Evolutionary conservation across 2,888 invertebrate species (phyloP).

Genomic region (Venusia cambrica): DNA sequence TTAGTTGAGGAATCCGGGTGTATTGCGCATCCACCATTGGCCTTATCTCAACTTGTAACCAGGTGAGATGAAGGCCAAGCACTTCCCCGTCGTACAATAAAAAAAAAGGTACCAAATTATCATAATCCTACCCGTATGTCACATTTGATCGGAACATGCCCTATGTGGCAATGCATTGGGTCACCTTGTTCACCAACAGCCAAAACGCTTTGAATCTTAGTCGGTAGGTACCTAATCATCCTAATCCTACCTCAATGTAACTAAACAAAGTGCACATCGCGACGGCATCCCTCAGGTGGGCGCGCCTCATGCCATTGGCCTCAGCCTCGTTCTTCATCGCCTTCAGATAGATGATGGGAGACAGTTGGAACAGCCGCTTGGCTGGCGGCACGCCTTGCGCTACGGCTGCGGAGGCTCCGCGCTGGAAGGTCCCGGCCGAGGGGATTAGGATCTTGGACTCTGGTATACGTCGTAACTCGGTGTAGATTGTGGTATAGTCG

Average conservation of each 20-base stretch:
- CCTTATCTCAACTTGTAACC: no score
- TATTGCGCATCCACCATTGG: no score
- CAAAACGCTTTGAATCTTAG: no score
- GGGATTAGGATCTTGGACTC: slow-evolving; percentile 85
- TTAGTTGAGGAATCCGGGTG: no score
- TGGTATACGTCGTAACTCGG: slow-evolving; percentile 84
- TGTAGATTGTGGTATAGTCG: slow-evolving; percentile 86
- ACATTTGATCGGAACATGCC: no score
- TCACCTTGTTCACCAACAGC: no score
- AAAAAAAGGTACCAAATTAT: no score
- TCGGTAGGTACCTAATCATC: no score
- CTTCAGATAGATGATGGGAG: slow-evolving; percentile 92
- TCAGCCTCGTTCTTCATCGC: slow-evolving; percentile 93
- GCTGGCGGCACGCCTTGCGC: slow-evolving; percentile 80
- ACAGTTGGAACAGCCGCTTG: slow-evolving; percentile 83
- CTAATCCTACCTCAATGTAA: slow-evolving; percentile 59
- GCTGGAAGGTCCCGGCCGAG: slow-evolving; percentile 84
- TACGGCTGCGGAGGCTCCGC: slow-evolving; percentile 87
- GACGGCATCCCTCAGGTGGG: slow-evolving; percentile 93
- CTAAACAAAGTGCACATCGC: slow-evolving; percentile 93
- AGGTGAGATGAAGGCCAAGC: no score
- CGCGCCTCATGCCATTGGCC: slow-evolving; percentile 89
- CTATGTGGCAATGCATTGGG: no score
- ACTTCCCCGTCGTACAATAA: no score
- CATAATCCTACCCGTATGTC: no score